A percentile compares a stretch with the other conserved stretches of the same genome.
Conservation (phyloP, 2,113 vertebrate species). For the Lonchura striata region DNA sequence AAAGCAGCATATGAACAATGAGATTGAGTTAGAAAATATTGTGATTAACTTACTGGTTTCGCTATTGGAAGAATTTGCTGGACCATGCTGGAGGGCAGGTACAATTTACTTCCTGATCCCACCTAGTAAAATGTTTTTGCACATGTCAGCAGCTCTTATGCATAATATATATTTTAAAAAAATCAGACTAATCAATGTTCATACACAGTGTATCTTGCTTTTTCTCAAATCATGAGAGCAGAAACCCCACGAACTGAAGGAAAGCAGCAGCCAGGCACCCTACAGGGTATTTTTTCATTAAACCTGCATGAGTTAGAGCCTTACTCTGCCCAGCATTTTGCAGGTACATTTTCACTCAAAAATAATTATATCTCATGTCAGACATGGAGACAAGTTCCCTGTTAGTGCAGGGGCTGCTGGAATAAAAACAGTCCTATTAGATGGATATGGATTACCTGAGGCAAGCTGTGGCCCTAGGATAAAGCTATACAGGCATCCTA, state of each 20-base stretch:
- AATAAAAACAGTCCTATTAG: not conserved
- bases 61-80: slow-evolving; percentile 62
- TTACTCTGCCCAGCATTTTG: not conserved
- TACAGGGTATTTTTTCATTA: not conserved
- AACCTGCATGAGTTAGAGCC: not conserved
- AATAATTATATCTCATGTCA: not conserved
- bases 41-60: slow-evolving; percentile 68
- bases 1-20: slow-evolving; percentile 28
- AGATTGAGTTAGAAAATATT: slow-evolving; percentile 30
- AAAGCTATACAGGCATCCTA: not conserved
- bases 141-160: slow-evolving; percentile 37
- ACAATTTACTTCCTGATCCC: slow-evolving; percentile 61
- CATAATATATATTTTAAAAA: slow-evolving; percentile 5
- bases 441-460: not conserved
- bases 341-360: not conserved
- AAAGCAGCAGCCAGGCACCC: not conserved
- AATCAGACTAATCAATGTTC: slow-evolving; percentile 33
- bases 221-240: slow-evolving; percentile 12
- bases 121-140: slow-evolving; percentile 55
- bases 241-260: not conserved
- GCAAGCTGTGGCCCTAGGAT: not conserved
- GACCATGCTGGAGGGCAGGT: slow-evolving; percentile 38
- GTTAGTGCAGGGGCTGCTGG: not conserved
- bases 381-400: not conserved
- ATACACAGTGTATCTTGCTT: not conserved